Evolutionary conservation across 64 coral and sea anemone genomes (phyloP).

Genomic region (Stichodactyla helianthus): DNA sequence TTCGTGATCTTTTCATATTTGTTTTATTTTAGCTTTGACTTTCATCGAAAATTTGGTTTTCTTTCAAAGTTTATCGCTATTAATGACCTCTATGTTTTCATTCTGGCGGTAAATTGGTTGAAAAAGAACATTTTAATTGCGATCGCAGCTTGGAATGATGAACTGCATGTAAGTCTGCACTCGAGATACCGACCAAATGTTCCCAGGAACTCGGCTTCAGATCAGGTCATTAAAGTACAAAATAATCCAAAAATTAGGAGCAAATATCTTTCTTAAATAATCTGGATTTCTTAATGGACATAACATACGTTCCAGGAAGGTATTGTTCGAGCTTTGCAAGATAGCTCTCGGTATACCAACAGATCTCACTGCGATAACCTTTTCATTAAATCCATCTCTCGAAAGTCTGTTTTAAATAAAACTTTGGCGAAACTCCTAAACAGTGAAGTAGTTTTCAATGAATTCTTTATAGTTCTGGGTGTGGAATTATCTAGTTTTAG

Average conservation of each 20-base stretch:
- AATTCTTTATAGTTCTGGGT: not conserved
- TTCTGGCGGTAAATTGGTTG: not conserved
- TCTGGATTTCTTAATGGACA: not conserved
- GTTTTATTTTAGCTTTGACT: conserved; percentile 8
- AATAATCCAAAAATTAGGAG: conserved; percentile 3
- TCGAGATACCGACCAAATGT: not conserved
- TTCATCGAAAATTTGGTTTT: conserved; percentile 11
- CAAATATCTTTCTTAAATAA: conserved; percentile 2
- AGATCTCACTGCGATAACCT: not conserved
- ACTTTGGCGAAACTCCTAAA: not conserved
- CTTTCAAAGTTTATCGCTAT: conserved; percentile 18
- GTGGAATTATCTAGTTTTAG: not conserved
- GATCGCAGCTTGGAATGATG: not conserved
- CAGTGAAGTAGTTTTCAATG: not conserved
- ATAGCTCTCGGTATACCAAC: not conserved
- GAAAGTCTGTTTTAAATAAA: not conserved
- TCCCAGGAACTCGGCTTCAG: not conserved
- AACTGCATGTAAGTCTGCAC: not conserved
- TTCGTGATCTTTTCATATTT: not conserved
- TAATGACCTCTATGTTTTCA: conserved; percentile 1
- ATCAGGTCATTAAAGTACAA: not conserved
- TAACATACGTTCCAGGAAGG: not conserved
- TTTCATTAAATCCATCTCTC: not conserved
- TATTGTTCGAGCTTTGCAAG: not conserved
- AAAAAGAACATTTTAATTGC: not conserved